Evolutionary conservation across 2,888 invertebrate species (phyloP), one percentile per base, ranked within the genome.

Genomic region (Andrena camellia): DNA sequence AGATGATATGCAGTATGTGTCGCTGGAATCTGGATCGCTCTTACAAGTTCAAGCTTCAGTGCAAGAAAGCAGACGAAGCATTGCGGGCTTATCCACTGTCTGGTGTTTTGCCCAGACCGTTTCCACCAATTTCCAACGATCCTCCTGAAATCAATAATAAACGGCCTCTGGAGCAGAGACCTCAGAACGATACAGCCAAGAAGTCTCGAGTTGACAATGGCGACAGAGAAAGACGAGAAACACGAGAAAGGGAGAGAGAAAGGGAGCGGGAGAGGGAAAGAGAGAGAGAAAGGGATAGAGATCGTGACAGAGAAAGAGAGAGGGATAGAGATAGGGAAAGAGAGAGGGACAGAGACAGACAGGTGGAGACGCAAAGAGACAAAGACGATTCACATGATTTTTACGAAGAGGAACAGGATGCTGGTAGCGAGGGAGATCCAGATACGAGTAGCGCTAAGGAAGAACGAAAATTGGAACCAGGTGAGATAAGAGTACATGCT

Each of bases 41-140:
- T 67, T 97, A 97, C 94, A 96, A 96, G 73, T 97, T 96, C 90
- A 97, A 97, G 91, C 95, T 96, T 79, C 96, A 97, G 91, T 97
- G 97, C 89, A 96, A 97, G 86, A 96, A 96, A 90, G 96, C 97
- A 0, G 97, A 97, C 91, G 97, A 96, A 87, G 95, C 96, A 0
- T 94, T 97, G 7, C 95, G 97, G 78, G 95, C 96, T 78, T 97
- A 95, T 92, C 95, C 97, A 31, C 95, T 96, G 52, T 96, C 96
- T 42, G 97, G 97, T 31, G 94, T 95, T 31, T 92, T 96, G 88
- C 94, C 96, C 26, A 93, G 95, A 69, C 93, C 95, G 0, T 93
- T 96, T 72, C 93, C 95, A 75, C 95, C 96, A 92, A 91, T 93
- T 60, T 84, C 91, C 0, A 89, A 76, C 57, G 93, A 94, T 17